phyloP scores from a whole-genome alignment of 2,888 invertebrate genomes.

The Galeruca laticollis region DNA sequence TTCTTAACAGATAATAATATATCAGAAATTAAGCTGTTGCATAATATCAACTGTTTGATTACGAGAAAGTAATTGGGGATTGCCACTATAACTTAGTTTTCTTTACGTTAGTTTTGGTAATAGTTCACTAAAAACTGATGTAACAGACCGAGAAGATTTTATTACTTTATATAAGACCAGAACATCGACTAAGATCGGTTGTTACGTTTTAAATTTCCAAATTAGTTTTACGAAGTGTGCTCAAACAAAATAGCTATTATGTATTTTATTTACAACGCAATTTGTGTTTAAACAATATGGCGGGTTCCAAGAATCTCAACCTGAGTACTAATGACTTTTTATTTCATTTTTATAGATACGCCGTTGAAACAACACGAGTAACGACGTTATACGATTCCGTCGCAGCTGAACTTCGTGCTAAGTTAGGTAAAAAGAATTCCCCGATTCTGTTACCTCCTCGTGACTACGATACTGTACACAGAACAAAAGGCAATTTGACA shows the following conservation, averaged over 20 bases:
- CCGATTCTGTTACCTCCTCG: conserved; percentile 92
- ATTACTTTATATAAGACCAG: too few species aligned
- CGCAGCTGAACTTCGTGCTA: conserved; percentile 89
- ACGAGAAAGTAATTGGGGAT: conserved; percentile 20
- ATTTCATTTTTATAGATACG: conserved; percentile 56
- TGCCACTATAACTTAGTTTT: background rate
- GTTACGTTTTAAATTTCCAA: too few species aligned
- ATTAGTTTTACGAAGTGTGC: too few species aligned
- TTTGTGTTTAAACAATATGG: too few species aligned
- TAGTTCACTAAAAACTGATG: too few species aligned
- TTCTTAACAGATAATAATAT: conserved; percentile 11
- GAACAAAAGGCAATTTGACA: conserved; percentile 80
- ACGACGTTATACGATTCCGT: conserved; percentile 90
- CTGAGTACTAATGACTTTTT: too few species aligned
- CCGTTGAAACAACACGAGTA: conserved; percentile 68
- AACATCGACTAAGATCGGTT: too few species aligned
- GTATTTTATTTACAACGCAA: too few species aligned
- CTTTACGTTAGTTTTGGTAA: too few species aligned
- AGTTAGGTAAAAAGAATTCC: conserved; percentile 70
- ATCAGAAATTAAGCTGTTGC: conserved; percentile 22
- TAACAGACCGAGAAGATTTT: too few species aligned
- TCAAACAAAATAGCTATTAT: too few species aligned
- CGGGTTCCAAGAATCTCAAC: too few species aligned
- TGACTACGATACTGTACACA: conserved; percentile 93
- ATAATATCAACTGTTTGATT: background rate